Percentiles rank a stretch among this genome's conserved stretches.
Evolutionary conservation across 2,113 vertebrate genomes (phyloP).

Genomic region (Fulica atra): DNA sequence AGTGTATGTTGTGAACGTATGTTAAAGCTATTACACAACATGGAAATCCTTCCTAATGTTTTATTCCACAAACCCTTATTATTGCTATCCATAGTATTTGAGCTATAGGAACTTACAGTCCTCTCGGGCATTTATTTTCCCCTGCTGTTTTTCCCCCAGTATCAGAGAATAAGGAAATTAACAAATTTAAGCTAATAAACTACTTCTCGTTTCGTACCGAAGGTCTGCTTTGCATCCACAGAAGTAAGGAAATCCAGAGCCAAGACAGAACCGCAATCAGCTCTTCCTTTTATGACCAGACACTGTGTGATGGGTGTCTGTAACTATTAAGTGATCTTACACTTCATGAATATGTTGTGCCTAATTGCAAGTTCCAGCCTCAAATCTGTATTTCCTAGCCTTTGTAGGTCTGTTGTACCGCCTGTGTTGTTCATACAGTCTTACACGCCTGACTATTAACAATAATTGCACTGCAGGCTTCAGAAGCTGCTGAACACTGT

Average conservation of each 20-base stretch:
- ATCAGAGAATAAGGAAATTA: background rate
- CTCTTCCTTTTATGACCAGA: constrained; percentile 66
- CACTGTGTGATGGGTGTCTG: constrained; percentile 66
- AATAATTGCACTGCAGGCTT: constrained; percentile 65
- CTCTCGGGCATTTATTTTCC: background rate
- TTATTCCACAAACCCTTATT: background rate
- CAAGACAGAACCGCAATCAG: constrained; percentile 43
- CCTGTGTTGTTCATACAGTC: constrained; percentile 20
- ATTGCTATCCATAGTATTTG: background rate
- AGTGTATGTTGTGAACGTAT: background rate
- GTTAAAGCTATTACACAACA: background rate
- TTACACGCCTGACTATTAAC: constrained; percentile 41
- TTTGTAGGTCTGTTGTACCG: background rate
- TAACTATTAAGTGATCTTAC: constrained; percentile 58
- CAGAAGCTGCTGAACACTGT: constrained; percentile 72
- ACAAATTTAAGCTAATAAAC: background rate
- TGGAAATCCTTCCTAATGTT: background rate
- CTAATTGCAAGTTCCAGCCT: constrained; percentile 46
- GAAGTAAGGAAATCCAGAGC: constrained; percentile 45
- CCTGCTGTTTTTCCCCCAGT: background rate
- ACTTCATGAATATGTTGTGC: constrained; percentile 30
- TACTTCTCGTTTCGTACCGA: constrained; percentile 21
- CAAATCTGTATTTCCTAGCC: constrained; percentile 20
- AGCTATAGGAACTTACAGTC: background rate
- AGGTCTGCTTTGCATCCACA: constrained; percentile 32